Conservation (phyloP, 2,888 invertebrate genomes). For the Drosophila kokeensis region DNA sequence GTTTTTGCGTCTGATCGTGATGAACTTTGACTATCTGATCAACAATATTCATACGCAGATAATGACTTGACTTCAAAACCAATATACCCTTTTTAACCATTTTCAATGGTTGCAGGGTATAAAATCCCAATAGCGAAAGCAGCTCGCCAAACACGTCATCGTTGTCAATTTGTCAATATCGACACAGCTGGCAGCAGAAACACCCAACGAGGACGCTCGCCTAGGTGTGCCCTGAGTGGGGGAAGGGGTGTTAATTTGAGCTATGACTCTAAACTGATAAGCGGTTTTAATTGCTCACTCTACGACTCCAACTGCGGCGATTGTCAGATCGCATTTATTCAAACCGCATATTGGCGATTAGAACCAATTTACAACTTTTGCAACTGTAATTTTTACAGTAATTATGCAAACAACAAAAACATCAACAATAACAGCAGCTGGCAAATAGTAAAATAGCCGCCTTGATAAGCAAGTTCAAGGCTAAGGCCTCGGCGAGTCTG, state of each 20-base stretch:
- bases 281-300: constrained; percentile 72
- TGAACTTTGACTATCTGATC: too few species aligned
- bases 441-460: constrained; percentile 44
- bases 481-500: constrained; percentile 22
- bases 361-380: constrained; percentile 60
- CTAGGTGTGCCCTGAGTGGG: constrained; percentile 2
- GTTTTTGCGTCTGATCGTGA: too few species aligned
- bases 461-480: constrained; percentile 79
- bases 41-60: too few species aligned
- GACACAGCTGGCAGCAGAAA: constrained; percentile 13
- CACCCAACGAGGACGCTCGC: constrained; percentile 55
- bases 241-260: constrained; percentile 60
- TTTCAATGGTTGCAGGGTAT: background rate
- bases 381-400: constrained; percentile 75
- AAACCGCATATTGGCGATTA: constrained; percentile 48
- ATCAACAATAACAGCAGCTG: constrained; percentile 34
- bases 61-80: background rate
- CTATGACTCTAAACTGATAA: constrained; percentile 70
- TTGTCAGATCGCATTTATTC: constrained; percentile 67
- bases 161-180: constrained; percentile 3
- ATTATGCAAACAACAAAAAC: constrained; percentile 52
- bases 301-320: constrained; percentile 17
- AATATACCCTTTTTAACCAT: background rate
- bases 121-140: background rate
- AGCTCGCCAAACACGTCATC: constrained; percentile 23